Evolutionary conservation across 2,797 vertebrate species (phyloP), one percentile per base, ranked within the genome.

Genomic region (Argyrosomus regius): DNA sequence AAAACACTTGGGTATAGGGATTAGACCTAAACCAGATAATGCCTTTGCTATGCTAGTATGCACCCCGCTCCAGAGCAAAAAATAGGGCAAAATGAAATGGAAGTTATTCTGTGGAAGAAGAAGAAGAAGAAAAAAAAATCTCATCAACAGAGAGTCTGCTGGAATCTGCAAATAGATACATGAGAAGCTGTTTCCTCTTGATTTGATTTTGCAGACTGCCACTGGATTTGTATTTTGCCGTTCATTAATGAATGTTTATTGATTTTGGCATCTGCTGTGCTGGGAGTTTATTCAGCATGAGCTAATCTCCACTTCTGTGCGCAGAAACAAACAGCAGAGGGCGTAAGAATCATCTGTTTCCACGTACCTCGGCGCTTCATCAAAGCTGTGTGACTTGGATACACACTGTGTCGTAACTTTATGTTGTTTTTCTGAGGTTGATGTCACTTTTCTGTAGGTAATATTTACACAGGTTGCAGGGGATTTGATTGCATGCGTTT

Each of bases 1-100:
- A 82, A 91, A 92, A 92, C 91, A 93, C 91, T 85, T 87, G 91
- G 89, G 91, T 82, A 76, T 88, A 91, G 53, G 89, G 92, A 93
- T 94, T 93, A 94, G 86, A 92, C 85, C 76, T 85, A 85, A 91
- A 92, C 80, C 82, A 89, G 89, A 93, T 91, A 90, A 93, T 90
- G 83, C 80, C 76, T 88, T 84, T 31, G 83, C 78, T 83, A 80
- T 88, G 90, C 87, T 69, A 72, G 70, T 82, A 50, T 84, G 80
- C 72, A 58, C 75, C 74, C 74, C 69, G 63, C 83, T 78, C 87
- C 86, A 83, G 75, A 88, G 60, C 77, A 91, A 94, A 94, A 94
- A 94, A 90, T 88, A 93, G 88, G 88, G 76, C 81, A 90, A 87
- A 91, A 91, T 87, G 85, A 90, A 90, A 84, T 80, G 76, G 77